Conservation (phyloP, 2,113 vertebrate genomes). For the Prunella fulvescens region DNA sequence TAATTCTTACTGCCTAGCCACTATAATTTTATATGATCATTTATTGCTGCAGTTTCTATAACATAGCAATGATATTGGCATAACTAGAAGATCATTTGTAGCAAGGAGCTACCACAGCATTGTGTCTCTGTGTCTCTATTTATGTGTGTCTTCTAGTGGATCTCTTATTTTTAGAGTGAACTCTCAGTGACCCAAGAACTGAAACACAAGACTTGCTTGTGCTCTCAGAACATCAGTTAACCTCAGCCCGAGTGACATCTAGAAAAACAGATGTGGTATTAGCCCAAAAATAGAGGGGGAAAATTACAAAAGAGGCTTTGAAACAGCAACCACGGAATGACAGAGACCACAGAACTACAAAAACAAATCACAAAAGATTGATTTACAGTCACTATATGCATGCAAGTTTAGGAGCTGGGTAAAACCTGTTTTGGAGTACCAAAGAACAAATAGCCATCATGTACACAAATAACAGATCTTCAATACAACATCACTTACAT, state of each 20-base stretch:
- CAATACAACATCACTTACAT: no score
- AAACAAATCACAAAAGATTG: not conserved
- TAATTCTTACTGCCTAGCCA: not conserved
- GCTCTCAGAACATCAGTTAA: not conserved
- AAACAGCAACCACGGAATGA: not conserved
- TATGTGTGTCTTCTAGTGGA: not conserved
- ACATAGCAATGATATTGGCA: not conserved
- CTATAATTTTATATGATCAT: not conserved
- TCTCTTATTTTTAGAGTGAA: not conserved
- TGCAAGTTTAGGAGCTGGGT: not conserved
- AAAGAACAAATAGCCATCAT: not conserved
- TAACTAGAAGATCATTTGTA: not conserved
- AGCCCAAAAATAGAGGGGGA: not conserved
- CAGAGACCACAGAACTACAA: not conserved
- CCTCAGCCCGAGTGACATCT: not conserved
- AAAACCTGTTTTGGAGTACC: not conserved
- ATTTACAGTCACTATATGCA: not conserved
- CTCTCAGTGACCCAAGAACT: not conserved
- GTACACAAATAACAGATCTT: not conserved
- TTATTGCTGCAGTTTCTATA: not conserved
- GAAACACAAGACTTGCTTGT: not conserved
- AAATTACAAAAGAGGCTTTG: not conserved
- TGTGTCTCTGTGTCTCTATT: not conserved
- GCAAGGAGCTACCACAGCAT: not conserved
- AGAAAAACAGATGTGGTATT: not conserved